Base-by-base conservation (phyloP, 2,888 invertebrate genomes). In the Drosophila neonasuta region DNA sequence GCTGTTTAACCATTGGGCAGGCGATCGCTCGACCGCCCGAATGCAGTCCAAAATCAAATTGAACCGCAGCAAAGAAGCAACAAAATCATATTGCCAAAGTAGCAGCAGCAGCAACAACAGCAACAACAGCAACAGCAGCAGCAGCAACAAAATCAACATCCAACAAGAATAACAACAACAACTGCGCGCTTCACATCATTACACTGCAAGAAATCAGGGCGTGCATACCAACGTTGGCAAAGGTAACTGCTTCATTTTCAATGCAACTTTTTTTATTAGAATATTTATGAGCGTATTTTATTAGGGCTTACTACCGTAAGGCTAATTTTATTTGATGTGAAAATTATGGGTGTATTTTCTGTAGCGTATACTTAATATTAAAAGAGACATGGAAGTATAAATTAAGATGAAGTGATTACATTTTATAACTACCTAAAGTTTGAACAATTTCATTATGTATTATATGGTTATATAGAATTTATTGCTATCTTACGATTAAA, bases 61-160 rank as follows among this genome's bases (percentile, higher is more conserved):
- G 71, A 76, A 72, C 68, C 71, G 76, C 62, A 63, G 74, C 63
- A 66, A 55, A 69, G 71, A 63, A 75, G 67, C 79, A 73, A 74
- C 64, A 67, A 73, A 78, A 67, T 63, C 65, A 77, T 82, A 79
- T 80, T 82, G 74, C 82, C 80, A 80, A 75, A 81, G 83, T 77
- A 82, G 76, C 79, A 77, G 73, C 74, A 71, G 56, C 74, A 44
- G 49, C 58, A 68, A 70, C 77, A 73, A 54, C 32, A 20, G 20
- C 20, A 72, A 59, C 29, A 63, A 50, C 44, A 78, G 65, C 64
- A 64, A 51, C 59, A 77, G 64, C 20, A 20, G 11, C 32, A 65
- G 64, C 71, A 45, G 59, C 59, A 71, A 73, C 77, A 74, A 55
- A 59, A 77, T 51, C 74, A 74, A 71, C 77, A 70, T 56, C 36